Base-by-base conservation (phyloP, 2,888 invertebrate species). In the Danaus chrysippus region DNA sequence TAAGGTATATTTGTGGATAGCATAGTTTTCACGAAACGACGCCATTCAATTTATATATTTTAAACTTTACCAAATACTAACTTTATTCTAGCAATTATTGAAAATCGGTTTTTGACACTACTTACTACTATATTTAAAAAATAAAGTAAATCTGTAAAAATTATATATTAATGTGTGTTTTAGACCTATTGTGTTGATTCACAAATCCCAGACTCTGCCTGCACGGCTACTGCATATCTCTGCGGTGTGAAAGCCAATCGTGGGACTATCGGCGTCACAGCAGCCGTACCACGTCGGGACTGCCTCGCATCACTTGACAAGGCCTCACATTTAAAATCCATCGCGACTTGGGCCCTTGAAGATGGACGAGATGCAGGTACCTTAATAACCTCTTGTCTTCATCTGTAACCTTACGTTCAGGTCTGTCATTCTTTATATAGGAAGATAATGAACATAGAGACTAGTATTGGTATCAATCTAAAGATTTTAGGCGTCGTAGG, bases 151-250 rank as follows among this genome's bases (percentile, higher is more conserved):
- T n/a, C n/a, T 1, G 12, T 52, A 10, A 34, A 10, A 43, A 56
- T 2, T 10, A 23, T 9, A 11, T 13, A 44, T 54, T 42, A n/a
- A 15, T 13, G 49, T 23, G 42, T 46, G 6, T 70, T 73, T 1
- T 62, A 92, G 92, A 92, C 92, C 0, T 92, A 92, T 71, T 92
- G 92, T 75, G 87, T 92, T 10, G 86, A 94, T 74, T 80, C 79
- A 13, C 93, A 94, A 81, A 93, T 94, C 0, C 87, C 95, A 0
- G 95, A 95, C 77, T 95, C 95, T 0, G 94, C 95, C 0, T 94
- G 93, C 64, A 92, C 94, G 0, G 93, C 94, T 0, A 94, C 94
- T 0, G 94, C 95, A 0, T 94, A 93, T 72, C 78, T 94, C 56
- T 87, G 92, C 42, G 95, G 95, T 0, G 92, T 93, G 6, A 95